phyloP scores from a whole-genome alignment of 1,140 invertebrate genomes.

The Reticulitermes speratus region DNA sequence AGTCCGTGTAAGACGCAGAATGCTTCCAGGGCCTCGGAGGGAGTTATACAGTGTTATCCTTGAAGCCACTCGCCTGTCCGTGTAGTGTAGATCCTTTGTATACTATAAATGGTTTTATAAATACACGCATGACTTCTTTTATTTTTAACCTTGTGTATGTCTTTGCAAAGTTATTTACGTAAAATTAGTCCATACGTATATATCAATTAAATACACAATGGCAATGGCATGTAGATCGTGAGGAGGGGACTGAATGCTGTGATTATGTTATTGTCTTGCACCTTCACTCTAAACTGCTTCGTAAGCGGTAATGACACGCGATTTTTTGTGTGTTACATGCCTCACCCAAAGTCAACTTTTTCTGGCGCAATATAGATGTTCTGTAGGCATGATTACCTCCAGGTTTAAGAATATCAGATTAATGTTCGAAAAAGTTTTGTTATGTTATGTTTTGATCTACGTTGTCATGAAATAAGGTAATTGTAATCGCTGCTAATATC shows the following conservation, averaged over 20 bases:
- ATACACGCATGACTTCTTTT: not conserved
- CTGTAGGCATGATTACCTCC: too few species aligned
- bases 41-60: not conserved
- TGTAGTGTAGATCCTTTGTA: constrained; percentile 2
- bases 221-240: not conserved
- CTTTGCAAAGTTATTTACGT: not conserved
- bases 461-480: too few species aligned
- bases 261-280: not conserved
- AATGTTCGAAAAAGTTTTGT: too few species aligned
- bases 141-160: not conserved
- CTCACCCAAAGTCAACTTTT: not conserved
- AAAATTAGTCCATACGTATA: not conserved
- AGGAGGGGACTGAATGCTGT: not conserved
- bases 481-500: too few species aligned
- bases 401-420: too few species aligned
- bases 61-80: not conserved
- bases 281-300: not conserved
- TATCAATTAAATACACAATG: not conserved
- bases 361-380: too few species aligned
- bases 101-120: not conserved
- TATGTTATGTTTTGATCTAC: too few species aligned
- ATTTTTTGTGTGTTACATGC: not conserved
- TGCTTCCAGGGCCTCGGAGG: not conserved
- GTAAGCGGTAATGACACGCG: not conserved
- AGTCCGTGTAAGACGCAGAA: not conserved